These are phyloP conservation scores for Cheilosia variabilis DNA, from an alignment of 2,888 invertebrate genomes.

Conservation along the genomic window DNA sequence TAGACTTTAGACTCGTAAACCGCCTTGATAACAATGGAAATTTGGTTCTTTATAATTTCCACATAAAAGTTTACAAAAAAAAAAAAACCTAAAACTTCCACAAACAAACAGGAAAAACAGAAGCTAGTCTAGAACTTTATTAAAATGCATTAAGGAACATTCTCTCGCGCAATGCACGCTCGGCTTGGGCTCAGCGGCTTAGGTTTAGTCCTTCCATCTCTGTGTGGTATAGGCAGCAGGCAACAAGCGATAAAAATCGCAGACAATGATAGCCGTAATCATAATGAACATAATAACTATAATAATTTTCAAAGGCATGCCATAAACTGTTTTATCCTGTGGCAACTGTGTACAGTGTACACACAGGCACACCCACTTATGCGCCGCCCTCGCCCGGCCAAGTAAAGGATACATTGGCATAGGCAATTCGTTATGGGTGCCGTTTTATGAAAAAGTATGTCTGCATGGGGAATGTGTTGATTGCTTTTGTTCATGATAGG, in stretches of 20 bases:
- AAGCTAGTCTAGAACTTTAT: constrained; percentile 53
- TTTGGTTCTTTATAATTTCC: constrained; percentile 67
- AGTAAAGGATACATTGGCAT: background rate
- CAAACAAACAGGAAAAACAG: constrained; percentile 5
- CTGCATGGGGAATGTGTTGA: constrained; percentile 47
- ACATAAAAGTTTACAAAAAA: constrained; percentile 47
- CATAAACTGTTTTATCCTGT: constrained; percentile 73
- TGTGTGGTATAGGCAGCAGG: constrained; percentile 28
- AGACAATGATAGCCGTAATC: constrained; percentile 72
- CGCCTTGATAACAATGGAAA: constrained; percentile 62
- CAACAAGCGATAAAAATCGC: constrained; percentile 74
- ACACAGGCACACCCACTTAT: constrained; percentile 19
- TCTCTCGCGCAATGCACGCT: constrained; percentile 21
- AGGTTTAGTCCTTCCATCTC: constrained; percentile 33
- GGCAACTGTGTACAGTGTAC: constrained; percentile 40
- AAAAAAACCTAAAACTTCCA: background rate
- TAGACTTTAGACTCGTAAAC: constrained; percentile 43
- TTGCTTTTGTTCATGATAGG: constrained; percentile 62
- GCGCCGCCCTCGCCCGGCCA: background rate
- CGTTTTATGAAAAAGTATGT: constrained; percentile 18
- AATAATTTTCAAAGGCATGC: constrained; percentile 72
- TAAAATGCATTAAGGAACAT: constrained; percentile 66
- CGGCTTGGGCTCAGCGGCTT: constrained; percentile 25
- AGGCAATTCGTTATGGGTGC: constrained; percentile 43
- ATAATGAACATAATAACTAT: constrained; percentile 74